Base-by-base conservation (phyloP, 2,888 invertebrate genomes). In the Mamestra brassicae region DNA sequence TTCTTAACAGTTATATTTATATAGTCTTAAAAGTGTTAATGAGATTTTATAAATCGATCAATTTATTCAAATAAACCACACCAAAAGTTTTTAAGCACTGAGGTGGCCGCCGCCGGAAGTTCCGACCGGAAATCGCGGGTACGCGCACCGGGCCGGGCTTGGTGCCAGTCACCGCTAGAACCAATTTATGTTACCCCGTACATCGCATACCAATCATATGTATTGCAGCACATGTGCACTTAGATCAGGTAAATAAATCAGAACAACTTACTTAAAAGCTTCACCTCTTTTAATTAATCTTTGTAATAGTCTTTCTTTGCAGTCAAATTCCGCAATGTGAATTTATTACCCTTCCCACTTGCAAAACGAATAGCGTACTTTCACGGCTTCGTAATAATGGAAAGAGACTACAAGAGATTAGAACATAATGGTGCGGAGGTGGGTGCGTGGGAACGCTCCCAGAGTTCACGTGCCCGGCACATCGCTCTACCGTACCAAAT, bases 381-480 rank as follows among this genome's bases (percentile, higher is more conserved):
- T 96, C 96, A 93, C 95, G 92, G 93, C 93, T 92, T 93, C 92
- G 93, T 94, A 95, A 95, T 96, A 96, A 95, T 94, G 93, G 93
- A 95, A 95, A 94, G 93, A 95, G 94, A 95, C 93, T 95, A 90
- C 92, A 93, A 95, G 95, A 96, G 95, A 95, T 96, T 95, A 95
- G 94, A 95, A 95, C 95, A 96, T 96, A 96, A 96, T 96, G 92
- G 94, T 94, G 95, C 93, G 95, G 95, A 95, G 96, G 96, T 95
- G 96, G 95, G 90, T 93, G 95, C 96, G 96, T 96, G 96, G 96
- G 96, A 96, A 96, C 93, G 92, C 96, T 96, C 96, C 96, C 96
- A 96, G 96, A 93, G 94, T 94, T 96, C 95, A 95, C 94, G 94
- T 95, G 94, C 93, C 92, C 89, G 89, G 90, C 92, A 93, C 94